Base-by-base conservation (phyloP, 2,797 vertebrate species). In the Tadarida brasiliensis region DNA sequence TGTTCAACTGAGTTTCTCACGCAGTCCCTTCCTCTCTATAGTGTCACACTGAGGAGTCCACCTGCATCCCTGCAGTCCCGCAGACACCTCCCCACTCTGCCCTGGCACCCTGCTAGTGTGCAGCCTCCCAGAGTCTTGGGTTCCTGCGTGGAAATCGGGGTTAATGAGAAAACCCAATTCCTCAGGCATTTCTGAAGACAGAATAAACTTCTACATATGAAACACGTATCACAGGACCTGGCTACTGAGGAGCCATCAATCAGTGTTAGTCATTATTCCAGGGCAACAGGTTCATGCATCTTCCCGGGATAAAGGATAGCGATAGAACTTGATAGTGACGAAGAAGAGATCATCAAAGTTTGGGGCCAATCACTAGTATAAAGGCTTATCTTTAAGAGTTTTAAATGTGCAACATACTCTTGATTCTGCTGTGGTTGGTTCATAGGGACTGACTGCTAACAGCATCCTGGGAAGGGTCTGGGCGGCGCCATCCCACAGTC, bases 351-450 rank as follows among this genome's bases (percentile, higher is more conserved):
- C 47, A 77, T 35, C 8, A 70, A 59, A 78, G 10, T 85, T 81
- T 28, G 33, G 26, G 24, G 9, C 33, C 61, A 91, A 76, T 74
- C 44, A 10, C 7, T 0, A 8, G n/a, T 35, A 35, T 22, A 68
- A 90, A 71, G 7, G 8, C 0, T 73, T 77, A 39, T 63, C 4
- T 81, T 63, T 63, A 80, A 68, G 35, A 56, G 15, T 63, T 90
- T 94, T 74, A n/a, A 87, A 80, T 65, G 26, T 57, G 6, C 7
- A 80, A 61, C 92, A 35, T 80, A 35, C 24, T 86, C 19, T 67
- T 68, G 9, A 81, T 85, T 91, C 47, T 71, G 49, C 26, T 68
- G 19, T 47, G 35, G 11, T 33, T 77, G 73, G 2, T 47, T 80
- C 19, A 1, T 28, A 77, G 16, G 17, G 2, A 80, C 11, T 71